phyloP scores from a whole-genome alignment of 2,888 invertebrate species.

The Callinectes sapidus region DNA sequence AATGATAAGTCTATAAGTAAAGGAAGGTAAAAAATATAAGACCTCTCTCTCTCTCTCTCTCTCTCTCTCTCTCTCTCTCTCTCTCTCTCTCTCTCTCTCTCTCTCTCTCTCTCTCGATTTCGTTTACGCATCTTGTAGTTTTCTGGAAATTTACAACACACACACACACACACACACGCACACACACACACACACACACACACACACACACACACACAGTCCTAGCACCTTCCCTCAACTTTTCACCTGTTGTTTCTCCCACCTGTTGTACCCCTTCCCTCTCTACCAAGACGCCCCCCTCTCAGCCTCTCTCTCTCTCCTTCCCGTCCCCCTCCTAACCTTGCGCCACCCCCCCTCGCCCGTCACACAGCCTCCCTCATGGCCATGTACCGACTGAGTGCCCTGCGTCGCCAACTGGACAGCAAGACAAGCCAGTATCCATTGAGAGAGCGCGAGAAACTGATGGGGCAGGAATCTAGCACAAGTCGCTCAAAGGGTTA shows the following conservation, averaged over 20 bases:
- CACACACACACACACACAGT: neutral
- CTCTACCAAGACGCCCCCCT: neutral
- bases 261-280: neutral
- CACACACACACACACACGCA: neutral
- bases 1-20: too few relatives aligned
- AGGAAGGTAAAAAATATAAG: too few relatives aligned
- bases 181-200: neutral
- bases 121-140: neutral
- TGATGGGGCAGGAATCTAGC: slow-evolving; percentile 58
- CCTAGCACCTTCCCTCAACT: neutral
- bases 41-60: too few relatives aligned
- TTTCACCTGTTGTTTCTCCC: neutral
- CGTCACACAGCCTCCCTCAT: neutral
- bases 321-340: neutral
- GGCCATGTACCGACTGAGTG: slow-evolving; percentile 57
- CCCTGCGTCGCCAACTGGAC: slow-evolving; percentile 61
- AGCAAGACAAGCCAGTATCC: slow-evolving; percentile 55
- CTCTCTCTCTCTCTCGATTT: too few relatives aligned
- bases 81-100: too few relatives aligned
- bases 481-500: neutral
- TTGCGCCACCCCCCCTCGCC: neutral
- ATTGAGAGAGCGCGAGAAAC: slow-evolving; percentile 54
- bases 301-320: neutral
- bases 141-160: neutral
- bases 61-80: too few relatives aligned